A percentile compares a stretch with the other conserved stretches of the same genome.
Evolutionary conservation across 2,797 vertebrate genomes (phyloP).

Genomic region (Lepilemur ruficaudatus): DNA sequence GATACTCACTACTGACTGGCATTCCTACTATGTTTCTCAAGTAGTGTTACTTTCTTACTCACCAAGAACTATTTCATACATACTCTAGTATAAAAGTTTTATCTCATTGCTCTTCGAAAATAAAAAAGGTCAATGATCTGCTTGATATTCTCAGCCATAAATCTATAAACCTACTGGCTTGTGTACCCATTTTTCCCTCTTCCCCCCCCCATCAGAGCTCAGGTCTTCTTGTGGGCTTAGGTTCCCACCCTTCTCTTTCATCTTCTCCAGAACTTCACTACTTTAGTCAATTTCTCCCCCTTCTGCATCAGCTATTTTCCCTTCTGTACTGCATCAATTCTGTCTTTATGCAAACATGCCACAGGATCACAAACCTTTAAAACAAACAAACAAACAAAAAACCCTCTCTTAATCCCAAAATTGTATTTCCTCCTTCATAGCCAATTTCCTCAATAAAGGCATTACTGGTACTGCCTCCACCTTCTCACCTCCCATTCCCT

Average conservation of each 20-base stretch:
- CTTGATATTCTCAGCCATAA: background rate
- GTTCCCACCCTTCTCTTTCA: background rate
- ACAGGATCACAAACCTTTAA: background rate
- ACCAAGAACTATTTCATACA: background rate
- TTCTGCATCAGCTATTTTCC: background rate
- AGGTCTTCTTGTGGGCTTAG: background rate
- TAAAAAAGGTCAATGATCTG: slow-evolving; percentile 46
- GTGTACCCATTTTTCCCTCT: background rate
- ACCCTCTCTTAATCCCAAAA: background rate
- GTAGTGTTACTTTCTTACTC: background rate
- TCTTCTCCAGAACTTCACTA: background rate
- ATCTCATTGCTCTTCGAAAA: slow-evolving; percentile 37
- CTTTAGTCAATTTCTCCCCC: background rate
- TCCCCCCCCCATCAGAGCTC: background rate
- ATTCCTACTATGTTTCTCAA: background rate
- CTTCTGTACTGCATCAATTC: background rate
- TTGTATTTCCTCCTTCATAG: background rate
- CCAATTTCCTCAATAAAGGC: background rate
- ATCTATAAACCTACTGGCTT: background rate
- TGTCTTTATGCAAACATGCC: background rate
- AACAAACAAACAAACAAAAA: background rate
- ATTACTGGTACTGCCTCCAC: background rate
- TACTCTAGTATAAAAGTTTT: background rate
- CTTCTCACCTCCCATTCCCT: background rate
- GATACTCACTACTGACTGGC: background rate